Evolutionary conservation across 1,140 invertebrate genomes (phyloP).

Genomic region (Lepidurus couesii): DNA sequence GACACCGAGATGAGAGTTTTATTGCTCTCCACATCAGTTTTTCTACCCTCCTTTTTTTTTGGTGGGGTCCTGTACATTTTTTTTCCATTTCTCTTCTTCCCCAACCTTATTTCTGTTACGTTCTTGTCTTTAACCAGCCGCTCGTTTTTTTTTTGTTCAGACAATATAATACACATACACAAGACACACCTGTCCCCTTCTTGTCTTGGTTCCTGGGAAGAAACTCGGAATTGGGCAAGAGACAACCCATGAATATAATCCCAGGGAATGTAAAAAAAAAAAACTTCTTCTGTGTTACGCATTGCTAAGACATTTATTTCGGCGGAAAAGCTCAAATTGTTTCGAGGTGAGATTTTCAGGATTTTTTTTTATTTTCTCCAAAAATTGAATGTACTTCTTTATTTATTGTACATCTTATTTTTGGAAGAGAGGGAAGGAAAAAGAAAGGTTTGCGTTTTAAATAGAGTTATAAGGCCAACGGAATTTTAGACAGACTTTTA

Average conservation of each 20-base stretch:
- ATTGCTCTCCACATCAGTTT: background rate
- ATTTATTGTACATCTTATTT: no score
- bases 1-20: conserved; percentile 9
- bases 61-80: background rate
- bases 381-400: no score
- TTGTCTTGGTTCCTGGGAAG: background rate
- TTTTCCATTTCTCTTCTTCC: background rate
- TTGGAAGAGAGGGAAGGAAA: no score
- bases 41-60: background rate
- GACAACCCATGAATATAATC: background rate
- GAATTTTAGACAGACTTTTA: background rate
- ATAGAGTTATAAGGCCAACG: background rate
- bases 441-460: no score
- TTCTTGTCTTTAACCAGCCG: background rate
- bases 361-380: no score
- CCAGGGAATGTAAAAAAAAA: background rate
- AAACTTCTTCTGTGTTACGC: no score
- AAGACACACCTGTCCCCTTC: background rate
- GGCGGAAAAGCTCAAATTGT: no score
- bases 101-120: background rate
- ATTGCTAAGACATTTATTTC: no score
- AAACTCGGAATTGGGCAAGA: background rate
- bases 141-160: background rate
- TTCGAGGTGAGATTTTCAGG: no score
- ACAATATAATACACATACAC: background rate